Evolutionary conservation across 2,113 vertebrate genomes (phyloP).

Genomic region (Epinephelus lanceolatus): DNA sequence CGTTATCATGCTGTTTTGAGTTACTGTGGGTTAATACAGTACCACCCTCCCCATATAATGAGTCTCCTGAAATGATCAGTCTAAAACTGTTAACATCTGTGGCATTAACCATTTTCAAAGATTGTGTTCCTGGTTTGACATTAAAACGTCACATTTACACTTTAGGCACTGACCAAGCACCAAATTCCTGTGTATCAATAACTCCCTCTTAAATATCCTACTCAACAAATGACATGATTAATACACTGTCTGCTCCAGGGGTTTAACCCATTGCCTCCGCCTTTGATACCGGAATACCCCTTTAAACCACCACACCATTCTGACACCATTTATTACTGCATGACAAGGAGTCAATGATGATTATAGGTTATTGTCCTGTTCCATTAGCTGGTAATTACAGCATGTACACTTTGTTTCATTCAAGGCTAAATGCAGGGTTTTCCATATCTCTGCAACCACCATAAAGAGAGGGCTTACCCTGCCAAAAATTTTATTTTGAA

Average conservation of each 20-base stretch:
- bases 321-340: constrained; percentile 11
- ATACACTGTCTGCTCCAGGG: background rate
- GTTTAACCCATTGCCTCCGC: background rate
- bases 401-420: constrained; percentile 46
- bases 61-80: background rate
- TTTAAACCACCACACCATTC: background rate
- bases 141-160: background rate
- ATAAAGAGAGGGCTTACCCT: constrained; percentile 8
- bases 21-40: background rate
- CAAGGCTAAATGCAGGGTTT: constrained; percentile 39
- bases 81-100: constrained; percentile 2
- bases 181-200: background rate
- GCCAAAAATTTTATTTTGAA: constrained; percentile 2
- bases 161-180: background rate
- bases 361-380: constrained; percentile 50
- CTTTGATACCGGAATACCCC: background rate
- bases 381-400: constrained; percentile 59
- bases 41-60: background rate
- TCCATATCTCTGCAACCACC: constrained; percentile 27
- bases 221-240: background rate
- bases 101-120: background rate
- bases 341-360: constrained; percentile 30
- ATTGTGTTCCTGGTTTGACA: background rate
- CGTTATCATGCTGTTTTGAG: constrained; percentile 3
- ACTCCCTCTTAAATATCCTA: background rate